Base-by-base conservation (phyloP, 2,888 invertebrate species). In the Adineta ricciae region DNA sequence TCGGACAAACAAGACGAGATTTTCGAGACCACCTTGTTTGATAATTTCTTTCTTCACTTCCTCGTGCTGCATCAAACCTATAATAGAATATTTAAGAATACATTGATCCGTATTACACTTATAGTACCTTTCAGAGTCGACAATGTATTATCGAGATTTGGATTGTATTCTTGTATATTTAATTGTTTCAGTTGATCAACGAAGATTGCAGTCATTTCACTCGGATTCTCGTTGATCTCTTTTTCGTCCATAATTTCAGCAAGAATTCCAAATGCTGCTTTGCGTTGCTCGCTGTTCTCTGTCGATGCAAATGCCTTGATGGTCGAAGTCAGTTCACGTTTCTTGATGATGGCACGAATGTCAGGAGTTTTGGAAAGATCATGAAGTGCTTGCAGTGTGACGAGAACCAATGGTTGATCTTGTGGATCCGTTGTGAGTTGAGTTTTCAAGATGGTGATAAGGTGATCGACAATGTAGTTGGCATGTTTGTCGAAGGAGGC, bases 201-300 rank as follows among this genome's bases (percentile, higher is more conserved):
- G 16, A 36, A 73, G 1, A 73, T 36, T 9, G 4, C 5, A 14
- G 36, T 36, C 11, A 73, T 73, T 73, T 36, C 72, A 19, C 0
- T 14, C 36, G 72, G 16, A 36, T 50, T 50, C 19, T 50, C 50
- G 19, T 50, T 50, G 11, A 50, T 50, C 11, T 56, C 27, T 56
- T n/a, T n/a, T 56, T 56, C 56, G 27, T 56, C 56, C 27, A 11
- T 27, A 56, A 56, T 56, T n/a, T n/a, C 27, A 11, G 72, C 72
- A 36, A 36, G 36, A 73, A 73, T 73, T 5, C 0, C 4, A 4
- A 38, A 73, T 2, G 88, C 89, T 16, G 88, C 88, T 88, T 89
- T 89, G 86, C 88, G 88, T 78, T 90, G 89, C 21, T 88, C 87
- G 87, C 89, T 89, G 14, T 32, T 36, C 21, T 32, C 2, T 3